Conservation (phyloP, 2,113 vertebrate species). For the Falco punctatus region DNA sequence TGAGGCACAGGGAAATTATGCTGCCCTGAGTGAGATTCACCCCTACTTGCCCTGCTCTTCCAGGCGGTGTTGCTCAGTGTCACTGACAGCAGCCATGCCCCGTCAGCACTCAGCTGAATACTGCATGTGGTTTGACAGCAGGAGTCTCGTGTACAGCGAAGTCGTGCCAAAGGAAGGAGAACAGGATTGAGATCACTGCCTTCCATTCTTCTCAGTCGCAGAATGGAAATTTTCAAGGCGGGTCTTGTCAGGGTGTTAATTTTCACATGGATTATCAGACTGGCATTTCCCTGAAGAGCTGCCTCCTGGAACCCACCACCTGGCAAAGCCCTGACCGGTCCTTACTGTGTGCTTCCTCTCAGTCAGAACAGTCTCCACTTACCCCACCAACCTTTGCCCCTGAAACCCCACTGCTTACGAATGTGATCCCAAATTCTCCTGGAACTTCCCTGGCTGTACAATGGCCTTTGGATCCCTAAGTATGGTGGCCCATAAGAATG, state of each 20-base stretch:
- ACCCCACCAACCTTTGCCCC: background rate
- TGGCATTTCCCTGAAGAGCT: background rate
- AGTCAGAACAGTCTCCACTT: background rate
- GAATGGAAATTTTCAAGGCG: background rate
- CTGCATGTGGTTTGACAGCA: background rate
- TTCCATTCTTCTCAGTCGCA: background rate
- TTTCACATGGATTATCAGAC: background rate
- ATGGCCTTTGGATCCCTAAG: background rate
- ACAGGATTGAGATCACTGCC: rapidly evolving
- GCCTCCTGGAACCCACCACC: background rate
- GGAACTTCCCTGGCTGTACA: background rate
- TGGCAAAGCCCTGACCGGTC: background rate
- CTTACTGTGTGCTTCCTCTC: background rate
- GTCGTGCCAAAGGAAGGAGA: background rate
- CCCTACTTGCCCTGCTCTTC: background rate
- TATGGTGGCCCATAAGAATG: background rate
- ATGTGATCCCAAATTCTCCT: background rate
- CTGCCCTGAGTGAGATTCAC: background rate
- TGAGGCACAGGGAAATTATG: background rate
- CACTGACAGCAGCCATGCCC: background rate
- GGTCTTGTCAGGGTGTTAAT: background rate
- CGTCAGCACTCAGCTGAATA: background rate
- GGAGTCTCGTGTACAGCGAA: background rate
- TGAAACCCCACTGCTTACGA: background rate
- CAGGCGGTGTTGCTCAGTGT: rapidly evolving